A percentile compares a stretch with the other conserved stretches of the same genome.
Evolutionary conservation across 2,113 vertebrate genomes (phyloP).

Genomic region (Pteropus alecto): DNA sequence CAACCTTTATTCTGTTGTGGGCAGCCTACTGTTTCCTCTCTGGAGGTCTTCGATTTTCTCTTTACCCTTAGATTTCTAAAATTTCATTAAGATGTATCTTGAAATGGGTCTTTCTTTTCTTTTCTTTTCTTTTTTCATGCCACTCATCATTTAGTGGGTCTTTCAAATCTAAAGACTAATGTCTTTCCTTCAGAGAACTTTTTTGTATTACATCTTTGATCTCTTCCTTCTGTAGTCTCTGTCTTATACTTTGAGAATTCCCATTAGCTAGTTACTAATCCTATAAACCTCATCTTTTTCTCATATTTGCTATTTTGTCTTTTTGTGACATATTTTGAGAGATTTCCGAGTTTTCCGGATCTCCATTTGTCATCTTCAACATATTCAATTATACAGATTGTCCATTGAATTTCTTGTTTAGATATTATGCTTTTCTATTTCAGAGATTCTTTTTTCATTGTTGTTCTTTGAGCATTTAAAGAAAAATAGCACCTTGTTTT

Average conservation of each 20-base stretch:
- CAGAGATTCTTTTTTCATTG: neutral
- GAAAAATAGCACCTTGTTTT: conserved; percentile 44
- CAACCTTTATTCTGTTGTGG: neutral
- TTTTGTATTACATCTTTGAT: conserved; percentile 32
- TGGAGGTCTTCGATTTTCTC: neutral
- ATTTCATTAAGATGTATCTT: neutral
- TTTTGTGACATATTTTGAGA: neutral
- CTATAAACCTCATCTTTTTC: neutral
- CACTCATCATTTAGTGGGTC: neutral
- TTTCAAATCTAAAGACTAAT: neutral
- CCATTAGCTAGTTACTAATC: neutral
- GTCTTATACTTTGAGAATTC: neutral
- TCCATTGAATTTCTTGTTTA: conserved; percentile 36
- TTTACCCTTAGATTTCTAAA: conserved; percentile 6
- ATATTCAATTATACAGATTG: conserved; percentile 1
- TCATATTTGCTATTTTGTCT: neutral
- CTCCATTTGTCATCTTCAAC: neutral
- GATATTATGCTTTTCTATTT: conserved; percentile 39
- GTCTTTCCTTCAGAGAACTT: neutral
- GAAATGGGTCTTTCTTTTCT: neutral
- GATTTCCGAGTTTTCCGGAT: neutral
- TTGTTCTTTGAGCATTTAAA: conserved; percentile 9
- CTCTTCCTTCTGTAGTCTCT: neutral
- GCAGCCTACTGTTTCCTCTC: neutral
- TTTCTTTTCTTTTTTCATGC: neutral